These are phyloP conservation scores for Chelonus insularis DNA, from an alignment of 1,140 invertebrate species.

Conservation along the genomic window DNA sequence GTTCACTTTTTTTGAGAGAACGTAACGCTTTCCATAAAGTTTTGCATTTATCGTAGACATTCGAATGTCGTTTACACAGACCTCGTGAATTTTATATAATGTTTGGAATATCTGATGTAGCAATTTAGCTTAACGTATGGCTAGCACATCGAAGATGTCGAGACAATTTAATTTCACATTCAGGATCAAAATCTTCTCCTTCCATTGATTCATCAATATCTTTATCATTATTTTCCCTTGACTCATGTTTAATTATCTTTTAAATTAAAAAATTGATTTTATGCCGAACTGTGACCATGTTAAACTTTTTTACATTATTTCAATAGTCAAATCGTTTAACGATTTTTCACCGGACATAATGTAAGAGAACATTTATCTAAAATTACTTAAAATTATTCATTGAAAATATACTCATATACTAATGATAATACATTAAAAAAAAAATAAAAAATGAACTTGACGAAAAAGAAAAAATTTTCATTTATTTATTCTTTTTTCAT, in stretches of 20 bases:
- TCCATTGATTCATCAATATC: not conserved
- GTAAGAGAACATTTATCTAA: too few relatives aligned
- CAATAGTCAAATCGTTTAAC: too few relatives aligned
- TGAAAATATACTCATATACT: too few relatives aligned
- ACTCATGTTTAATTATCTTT: not conserved
- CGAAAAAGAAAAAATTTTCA: too few relatives aligned
- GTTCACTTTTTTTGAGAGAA: not conserved
- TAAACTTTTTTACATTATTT: too few relatives aligned
- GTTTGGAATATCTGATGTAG: not conserved
- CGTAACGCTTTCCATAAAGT: constrained; percentile 6
- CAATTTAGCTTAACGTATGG: not conserved
- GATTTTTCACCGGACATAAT: too few relatives aligned
- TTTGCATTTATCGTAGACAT: not conserved
- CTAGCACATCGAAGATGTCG: not conserved
- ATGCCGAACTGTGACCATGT: too few relatives aligned
- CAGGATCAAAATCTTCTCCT: not conserved
- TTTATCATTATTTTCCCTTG: not conserved
- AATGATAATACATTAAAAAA: too few relatives aligned
- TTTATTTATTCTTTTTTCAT: too few relatives aligned
- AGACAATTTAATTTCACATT: not conserved
- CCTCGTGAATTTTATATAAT: not conserved
- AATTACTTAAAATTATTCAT: too few relatives aligned
- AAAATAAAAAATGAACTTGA: too few relatives aligned
- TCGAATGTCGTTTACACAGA: not conserved
- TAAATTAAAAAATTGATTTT: not conserved